Base-by-base conservation (phyloP, 2,888 invertebrate genomes). In the Sclerodermus sp. region DNA sequence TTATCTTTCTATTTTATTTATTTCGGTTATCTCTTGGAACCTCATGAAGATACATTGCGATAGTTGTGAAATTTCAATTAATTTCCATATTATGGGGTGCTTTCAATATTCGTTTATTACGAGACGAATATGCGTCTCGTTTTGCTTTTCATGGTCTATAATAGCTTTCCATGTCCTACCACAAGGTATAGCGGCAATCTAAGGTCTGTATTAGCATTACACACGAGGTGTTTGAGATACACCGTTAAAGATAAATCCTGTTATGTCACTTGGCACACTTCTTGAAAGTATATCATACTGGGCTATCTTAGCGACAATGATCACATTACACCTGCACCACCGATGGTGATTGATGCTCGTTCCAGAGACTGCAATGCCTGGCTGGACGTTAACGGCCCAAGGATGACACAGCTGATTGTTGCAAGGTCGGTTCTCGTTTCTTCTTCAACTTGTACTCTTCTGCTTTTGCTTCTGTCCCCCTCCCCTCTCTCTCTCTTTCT, bases 331-430 rank as follows among this genome's bases (percentile, higher is more conserved):
- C 75, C 71, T 73, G 73, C 71, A 68, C 63, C 55, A 62, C 56
- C 68, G 68, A 73, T 73, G 69, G 66, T 72, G 76, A 76, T 74
- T 72, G 73, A 76, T 74, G 67, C 59, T 59, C 60, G 62, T 64
- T 53, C 58, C 60, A 59, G 63, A 51, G 59, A 62, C 65, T 60
- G 62, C 65, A 65, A 63, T 57, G 66, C 58, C 68, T 64, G 63
- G 65, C 68, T 64, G 63, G 65, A 62, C 68, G 66, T 73, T 77
- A 77, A 76, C 77, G 76, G 76, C 64, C 62, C 70, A 64, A 71
- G 69, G 73, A 76, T 77, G 77, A 77, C 76, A 70, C 73, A 74
- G 77, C 77, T 66, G 65, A 74, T 74, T 69, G 67, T 60, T 57
- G 61, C 72, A 72, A 72, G 71, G 71, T 67, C 71, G 71, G 23